Evolutionary conservation across 2,888 invertebrate genomes (phyloP).

Genomic region (Troides aeacus): DNA sequence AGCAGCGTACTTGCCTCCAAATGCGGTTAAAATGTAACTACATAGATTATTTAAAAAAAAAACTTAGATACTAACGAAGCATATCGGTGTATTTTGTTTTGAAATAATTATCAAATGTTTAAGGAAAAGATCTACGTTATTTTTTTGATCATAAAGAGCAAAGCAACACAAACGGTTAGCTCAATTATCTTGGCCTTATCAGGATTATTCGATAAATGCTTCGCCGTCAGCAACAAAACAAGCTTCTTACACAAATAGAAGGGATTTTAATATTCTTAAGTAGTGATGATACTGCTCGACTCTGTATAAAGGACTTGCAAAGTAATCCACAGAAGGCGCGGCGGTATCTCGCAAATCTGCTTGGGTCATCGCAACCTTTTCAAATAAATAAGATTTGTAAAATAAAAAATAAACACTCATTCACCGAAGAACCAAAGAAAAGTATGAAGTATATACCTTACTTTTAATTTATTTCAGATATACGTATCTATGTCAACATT

Average conservation of each 20-base stretch:
- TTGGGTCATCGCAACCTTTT: constrained; percentile 78
- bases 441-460: constrained; percentile 4
- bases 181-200: constrained; percentile 52
- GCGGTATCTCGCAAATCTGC: constrained; percentile 75
- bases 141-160: constrained; percentile 5
- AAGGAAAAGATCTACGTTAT: not conserved
- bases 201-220: constrained; percentile 64
- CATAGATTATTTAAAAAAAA: no score
- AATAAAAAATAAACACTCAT: constrained; percentile 53
- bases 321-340: constrained; percentile 75
- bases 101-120: no score
- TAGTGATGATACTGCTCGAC: constrained; percentile 75
- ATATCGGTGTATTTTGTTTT: no score
- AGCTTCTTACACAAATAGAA: constrained; percentile 74
- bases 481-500: not conserved
- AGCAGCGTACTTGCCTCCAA: no score
- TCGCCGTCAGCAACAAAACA: constrained; percentile 69
- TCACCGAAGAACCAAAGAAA: constrained; percentile 39
- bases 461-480: not conserved
- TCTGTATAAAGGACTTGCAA: constrained; percentile 76
- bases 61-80: no score
- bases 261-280: constrained; percentile 80
- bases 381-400: constrained; percentile 73
- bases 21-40: no score
- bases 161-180: constrained; percentile 22